Base-by-base conservation (phyloP, 2,888 invertebrate genomes). In the Sialis lutaria region DNA sequence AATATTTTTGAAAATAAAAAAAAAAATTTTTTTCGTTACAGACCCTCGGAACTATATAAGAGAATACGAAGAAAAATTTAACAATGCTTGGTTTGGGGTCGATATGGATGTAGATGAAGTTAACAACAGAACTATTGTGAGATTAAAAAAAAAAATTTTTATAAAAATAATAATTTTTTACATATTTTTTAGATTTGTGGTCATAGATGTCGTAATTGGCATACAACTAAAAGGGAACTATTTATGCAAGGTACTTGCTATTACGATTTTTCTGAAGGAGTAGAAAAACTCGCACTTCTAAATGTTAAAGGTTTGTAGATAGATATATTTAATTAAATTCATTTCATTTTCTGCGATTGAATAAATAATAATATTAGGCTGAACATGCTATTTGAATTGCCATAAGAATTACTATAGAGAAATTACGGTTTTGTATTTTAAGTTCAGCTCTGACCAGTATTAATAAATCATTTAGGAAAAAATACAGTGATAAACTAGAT, bases 21-120 rank as follows among this genome's bases (percentile, higher is more conserved):
- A 22, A 22, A 22, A 22, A 2, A 22, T 22, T 22, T 2, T 22
- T 1, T n/a, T 6, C 22, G 31, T 37, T 10, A 10, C 37, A 37
- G 37, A 5, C 7, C 8, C 12, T 10, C n/a, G 37, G n/a, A 10
- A 37, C 8, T 10, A 5, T 7, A 12, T 10, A 6, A n/a, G 37
- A 37, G 12, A 37, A 37, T n/a, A 37, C 12, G 37, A 12, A 37
- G 22, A 22, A 22, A 22, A 22, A 22, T 22, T 22, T 22, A 4
- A 22, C 41, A 50, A 56, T 44, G 59, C 64, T 7, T 65, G 62
- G 63, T 57, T 63, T n/a, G 67, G 68, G 8, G 64, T 60, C 9
- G 52, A 60, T 2, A 64, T 67, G 58, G 63, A 61, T 46, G 56
- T 66, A 7, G 58, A 58, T 53, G 58, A 58, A 45, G 51, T 53